Percentiles rank a stretch among this genome's conserved stretches.
phyloP scores from a whole-genome alignment of 2,113 vertebrate species.

The Chroicocephalus ridibundus region DNA sequence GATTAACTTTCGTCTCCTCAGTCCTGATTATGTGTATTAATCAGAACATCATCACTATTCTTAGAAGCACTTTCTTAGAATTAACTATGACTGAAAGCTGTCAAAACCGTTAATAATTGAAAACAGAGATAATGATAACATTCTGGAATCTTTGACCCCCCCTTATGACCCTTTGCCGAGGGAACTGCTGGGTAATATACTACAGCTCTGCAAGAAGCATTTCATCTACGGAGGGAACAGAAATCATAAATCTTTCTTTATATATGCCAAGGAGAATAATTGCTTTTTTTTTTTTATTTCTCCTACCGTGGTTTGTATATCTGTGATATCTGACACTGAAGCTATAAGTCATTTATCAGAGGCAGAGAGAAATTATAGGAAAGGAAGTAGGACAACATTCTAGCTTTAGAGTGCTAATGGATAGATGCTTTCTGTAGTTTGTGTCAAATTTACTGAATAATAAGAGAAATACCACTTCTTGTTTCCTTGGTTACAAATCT shows the following conservation, averaged over 20 bases:
- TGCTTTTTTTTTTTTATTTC: not conserved
- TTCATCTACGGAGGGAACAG: not conserved
- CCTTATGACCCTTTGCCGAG: not conserved
- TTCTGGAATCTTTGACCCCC: not conserved
- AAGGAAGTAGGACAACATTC: not conserved
- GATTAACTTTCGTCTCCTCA: not conserved
- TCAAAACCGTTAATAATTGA: not conserved
- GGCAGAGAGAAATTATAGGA: not conserved
- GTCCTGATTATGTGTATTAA: not conserved
- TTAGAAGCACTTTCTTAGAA: not conserved
- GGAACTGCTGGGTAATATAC: not conserved
- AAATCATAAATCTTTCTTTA: conserved; percentile 36
- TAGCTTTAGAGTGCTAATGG: not conserved
- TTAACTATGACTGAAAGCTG: not conserved
- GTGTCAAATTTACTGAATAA: conserved; percentile 18
- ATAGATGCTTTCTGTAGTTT: not conserved
- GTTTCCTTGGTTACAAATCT: conserved; percentile 52
- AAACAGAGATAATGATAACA: not conserved
- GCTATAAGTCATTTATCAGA: conserved; percentile 11
- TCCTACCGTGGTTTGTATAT: not conserved
- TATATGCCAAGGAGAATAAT: not conserved
- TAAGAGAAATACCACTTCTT: not conserved
- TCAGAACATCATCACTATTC: not conserved
- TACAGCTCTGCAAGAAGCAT: not conserved
- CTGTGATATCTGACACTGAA: not conserved